phyloP scores from a whole-genome alignment of 1,140 invertebrate species.

The Papilio glaucus region DNA sequence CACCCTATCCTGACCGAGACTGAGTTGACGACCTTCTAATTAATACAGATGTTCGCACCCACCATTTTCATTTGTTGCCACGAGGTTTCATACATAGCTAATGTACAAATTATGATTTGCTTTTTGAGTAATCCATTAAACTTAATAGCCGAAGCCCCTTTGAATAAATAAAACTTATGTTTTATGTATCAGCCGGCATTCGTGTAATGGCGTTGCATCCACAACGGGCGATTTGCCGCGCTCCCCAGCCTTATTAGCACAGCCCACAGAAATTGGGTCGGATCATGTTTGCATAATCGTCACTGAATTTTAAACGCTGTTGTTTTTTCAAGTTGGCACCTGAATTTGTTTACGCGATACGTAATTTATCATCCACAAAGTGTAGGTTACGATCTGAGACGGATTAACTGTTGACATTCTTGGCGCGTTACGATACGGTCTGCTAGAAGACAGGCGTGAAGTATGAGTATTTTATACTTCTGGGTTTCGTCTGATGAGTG shows the following conservation, averaged over 20 bases:
- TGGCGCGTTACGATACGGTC: background rate
- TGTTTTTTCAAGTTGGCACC: slow-evolving; percentile 16
- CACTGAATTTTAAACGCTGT: slow-evolving; percentile 3
- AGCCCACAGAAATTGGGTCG: background rate
- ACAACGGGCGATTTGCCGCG: background rate
- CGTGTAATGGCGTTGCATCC: slow-evolving; percentile 6
- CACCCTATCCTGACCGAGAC: too few species aligned
- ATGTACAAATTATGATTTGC: slow-evolving; percentile 4
- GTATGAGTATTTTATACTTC: too few species aligned
- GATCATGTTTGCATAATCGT: slow-evolving; percentile 11
- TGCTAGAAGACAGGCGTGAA: too few species aligned
- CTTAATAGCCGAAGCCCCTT: background rate
- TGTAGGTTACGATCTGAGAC: background rate
- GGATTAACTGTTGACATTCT: too few species aligned
- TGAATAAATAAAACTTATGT: slow-evolving; percentile 18
- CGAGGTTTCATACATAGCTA: background rate
- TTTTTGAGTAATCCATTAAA: slow-evolving; percentile 2
- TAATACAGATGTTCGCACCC: too few species aligned
- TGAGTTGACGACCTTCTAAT: too few species aligned
- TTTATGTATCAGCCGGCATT: slow-evolving; percentile 1
- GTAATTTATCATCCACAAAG: slow-evolving; percentile 3
- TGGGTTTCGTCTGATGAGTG: too few species aligned
- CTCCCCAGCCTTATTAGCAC: background rate
- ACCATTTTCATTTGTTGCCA: background rate
- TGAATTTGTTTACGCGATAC: background rate